phyloP scores from a whole-genome alignment of 2,888 invertebrate species.

The Pandemis cinnamomeana region DNA sequence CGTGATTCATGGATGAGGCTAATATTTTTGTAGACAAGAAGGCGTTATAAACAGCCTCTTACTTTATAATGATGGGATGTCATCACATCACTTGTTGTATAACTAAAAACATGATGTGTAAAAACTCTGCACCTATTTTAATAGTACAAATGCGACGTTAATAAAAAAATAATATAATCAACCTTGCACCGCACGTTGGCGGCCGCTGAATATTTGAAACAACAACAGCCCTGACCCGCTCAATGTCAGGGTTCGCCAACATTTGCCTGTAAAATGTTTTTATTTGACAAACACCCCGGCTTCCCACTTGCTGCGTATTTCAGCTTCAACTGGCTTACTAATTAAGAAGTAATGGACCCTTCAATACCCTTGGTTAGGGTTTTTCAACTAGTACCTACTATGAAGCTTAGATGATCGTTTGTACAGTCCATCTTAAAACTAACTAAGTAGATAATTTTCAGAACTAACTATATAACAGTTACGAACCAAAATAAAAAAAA shows the following conservation, averaged over 20 bases:
- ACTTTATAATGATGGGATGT: no score
- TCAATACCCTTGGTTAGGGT: background rate
- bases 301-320: background rate
- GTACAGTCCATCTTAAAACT: no score
- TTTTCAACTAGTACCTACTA: background rate
- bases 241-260: conserved; percentile 19
- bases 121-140: background rate
- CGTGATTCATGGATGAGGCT: no score
- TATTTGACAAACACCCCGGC: conserved; percentile 15
- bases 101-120: no score
- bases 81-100: no score
- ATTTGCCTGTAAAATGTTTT: conserved; percentile 7
- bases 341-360: conserved; percentile 4
- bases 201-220: conserved; percentile 5
- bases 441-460: no score
- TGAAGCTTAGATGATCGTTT: no score
- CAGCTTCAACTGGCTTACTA: background rate
- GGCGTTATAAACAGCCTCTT: no score
- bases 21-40: no score
- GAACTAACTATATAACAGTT: no score
- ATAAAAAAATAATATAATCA: background rate
- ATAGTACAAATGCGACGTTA: background rate
- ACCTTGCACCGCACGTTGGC: conserved; percentile 1
- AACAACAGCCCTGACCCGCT: conserved; percentile 18
- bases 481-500: no score